Evolutionary conservation across 1,140 invertebrate species (phyloP).

Genomic region (Dendrolimus kikuchii): DNA sequence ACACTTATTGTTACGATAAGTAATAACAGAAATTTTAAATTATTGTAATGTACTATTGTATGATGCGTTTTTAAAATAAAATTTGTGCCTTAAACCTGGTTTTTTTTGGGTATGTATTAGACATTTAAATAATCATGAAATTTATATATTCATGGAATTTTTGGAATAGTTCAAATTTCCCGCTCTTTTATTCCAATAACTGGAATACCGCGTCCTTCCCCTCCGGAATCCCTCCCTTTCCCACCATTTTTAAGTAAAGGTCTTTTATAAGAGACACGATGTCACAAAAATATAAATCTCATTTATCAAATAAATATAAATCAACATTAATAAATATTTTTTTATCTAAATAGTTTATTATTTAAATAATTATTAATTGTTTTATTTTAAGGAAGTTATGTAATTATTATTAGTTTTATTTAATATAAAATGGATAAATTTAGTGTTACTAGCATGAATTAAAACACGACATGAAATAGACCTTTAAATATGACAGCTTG

Average conservation of each 20-base stretch:
- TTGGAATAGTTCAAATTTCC: constrained; percentile 21
- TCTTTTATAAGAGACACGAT: constrained; percentile 18
- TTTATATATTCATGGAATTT: background rate
- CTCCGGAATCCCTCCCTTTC: constrained; percentile 29
- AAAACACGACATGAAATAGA: constrained; percentile 36
- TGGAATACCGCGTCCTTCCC: constrained; percentile 39
- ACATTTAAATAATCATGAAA: background rate
- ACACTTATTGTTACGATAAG: no score
- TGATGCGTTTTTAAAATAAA: no score
- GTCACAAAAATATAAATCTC: background rate
- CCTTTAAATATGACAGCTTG: constrained; percentile 70
- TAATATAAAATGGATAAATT: background rate
- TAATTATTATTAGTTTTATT: no score
- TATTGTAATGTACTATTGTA: no score
- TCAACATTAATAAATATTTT: no score
- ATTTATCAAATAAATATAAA: no score
- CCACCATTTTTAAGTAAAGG: constrained; percentile 30
- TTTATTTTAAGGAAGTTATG: no score
- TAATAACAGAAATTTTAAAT: no score
- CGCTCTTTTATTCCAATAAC: constrained; percentile 25
- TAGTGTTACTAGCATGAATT: constrained; percentile 6
- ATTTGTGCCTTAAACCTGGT: no score
- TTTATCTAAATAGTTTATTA: no score
- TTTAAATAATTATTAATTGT: no score
- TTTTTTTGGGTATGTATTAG: no score